Conservation (phyloP, 2,888 invertebrate genomes). For the Lithosia quadra region DNA sequence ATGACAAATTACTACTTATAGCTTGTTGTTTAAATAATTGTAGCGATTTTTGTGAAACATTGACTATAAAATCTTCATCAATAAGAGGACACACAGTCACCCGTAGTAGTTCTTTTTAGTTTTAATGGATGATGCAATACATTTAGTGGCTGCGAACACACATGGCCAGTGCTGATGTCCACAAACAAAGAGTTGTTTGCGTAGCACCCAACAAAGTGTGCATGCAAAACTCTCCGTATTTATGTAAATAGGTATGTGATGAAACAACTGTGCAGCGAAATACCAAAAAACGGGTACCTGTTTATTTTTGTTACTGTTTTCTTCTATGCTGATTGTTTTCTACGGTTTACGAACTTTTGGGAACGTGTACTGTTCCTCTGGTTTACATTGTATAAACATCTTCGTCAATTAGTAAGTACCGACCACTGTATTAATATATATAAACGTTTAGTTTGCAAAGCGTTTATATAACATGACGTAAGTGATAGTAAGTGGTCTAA, state of each 20-base stretch:
- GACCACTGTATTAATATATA: not conserved
- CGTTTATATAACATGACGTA: too few species aligned
- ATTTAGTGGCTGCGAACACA: slow-evolving; percentile 58
- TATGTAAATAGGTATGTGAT: slow-evolving; percentile 79
- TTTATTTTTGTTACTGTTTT: slow-evolving; percentile 73
- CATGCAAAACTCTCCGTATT: slow-evolving; percentile 72
- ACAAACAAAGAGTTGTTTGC: slow-evolving; percentile 72
- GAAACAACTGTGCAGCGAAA: slow-evolving; percentile 74
- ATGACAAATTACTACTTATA: too few species aligned
- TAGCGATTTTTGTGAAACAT: not conserved
- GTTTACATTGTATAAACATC: not conserved
- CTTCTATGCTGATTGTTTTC: slow-evolving; percentile 68
- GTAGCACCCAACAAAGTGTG: slow-evolving; percentile 72
- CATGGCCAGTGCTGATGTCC: slow-evolving; percentile 56
- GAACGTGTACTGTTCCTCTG: not conserved
- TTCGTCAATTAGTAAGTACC: not conserved
- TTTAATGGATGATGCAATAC: slow-evolving; percentile 70
- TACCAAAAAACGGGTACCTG: slow-evolving; percentile 66
- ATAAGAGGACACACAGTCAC: slow-evolving; percentile 8
- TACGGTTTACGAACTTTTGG: slow-evolving; percentile 46
- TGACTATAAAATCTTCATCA: not conserved
- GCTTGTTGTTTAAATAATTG: too few species aligned
- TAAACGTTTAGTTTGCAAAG: too few species aligned
- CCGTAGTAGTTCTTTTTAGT: slow-evolving; percentile 47
- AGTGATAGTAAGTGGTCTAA: too few species aligned